These are phyloP conservation scores for Cossypha dichroa DNA, from an alignment of 2,797 vertebrate genomes.

Conservation along the genomic window DNA sequence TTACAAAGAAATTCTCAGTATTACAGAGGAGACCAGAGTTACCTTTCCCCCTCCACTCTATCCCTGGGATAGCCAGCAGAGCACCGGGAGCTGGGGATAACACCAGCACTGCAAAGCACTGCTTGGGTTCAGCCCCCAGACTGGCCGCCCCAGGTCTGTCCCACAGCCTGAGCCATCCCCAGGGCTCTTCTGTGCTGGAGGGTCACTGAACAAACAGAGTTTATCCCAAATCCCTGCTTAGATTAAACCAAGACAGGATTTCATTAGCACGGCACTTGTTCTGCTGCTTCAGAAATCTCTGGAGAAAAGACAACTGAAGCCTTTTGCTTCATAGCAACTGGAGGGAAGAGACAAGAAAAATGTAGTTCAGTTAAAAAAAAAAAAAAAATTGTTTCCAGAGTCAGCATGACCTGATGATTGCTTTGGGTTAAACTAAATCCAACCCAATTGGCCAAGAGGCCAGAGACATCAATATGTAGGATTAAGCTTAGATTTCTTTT, in stretches of 20 bases:
- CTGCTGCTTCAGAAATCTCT: neutral
- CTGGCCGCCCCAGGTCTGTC: neutral
- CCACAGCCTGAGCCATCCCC: neutral
- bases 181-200: neutral
- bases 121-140: neutral
- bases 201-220: neutral
- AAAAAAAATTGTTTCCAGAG: constrained; percentile 30
- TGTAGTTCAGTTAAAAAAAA: neutral
- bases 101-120: neutral
- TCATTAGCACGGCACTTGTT: neutral
- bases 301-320: neutral
- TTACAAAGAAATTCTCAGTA: neutral
- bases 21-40: neutral
- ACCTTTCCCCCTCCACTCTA: accelerated
- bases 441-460: neutral
- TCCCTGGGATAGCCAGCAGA: neutral
- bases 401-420: neutral
- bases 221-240: neutral
- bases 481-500: neutral
- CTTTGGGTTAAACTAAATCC: constrained; percentile 40
- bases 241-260: neutral
- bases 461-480: neutral
- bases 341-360: neutral
- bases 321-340: neutral
- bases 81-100: neutral